Base-by-base conservation (phyloP, 2,113 vertebrate species). In the Actinemys pallida region DNA sequence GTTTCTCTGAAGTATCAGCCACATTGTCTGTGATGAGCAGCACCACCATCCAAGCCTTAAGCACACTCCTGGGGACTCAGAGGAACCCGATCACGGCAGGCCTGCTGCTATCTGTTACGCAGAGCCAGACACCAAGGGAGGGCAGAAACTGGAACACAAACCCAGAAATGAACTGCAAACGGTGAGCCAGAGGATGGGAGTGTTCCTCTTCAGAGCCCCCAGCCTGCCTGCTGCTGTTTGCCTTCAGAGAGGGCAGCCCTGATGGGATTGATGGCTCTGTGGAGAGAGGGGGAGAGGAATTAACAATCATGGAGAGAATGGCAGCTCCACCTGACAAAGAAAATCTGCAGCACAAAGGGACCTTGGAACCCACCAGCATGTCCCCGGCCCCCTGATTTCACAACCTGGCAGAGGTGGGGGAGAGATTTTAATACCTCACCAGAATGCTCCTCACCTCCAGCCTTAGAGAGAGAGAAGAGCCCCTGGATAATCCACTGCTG, bases 11-110 rank as follows among this genome's bases (percentile, higher is more conserved):
- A 94, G 65, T 97, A 94, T 94, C 96, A 97, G 98, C 98, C 98
- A 98, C 98, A 99, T 99, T 97, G 98, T 99, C 98, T 1, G 92
- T 95, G 96, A 96, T 90, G 96, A 98, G 94, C 91, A 96, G 98
- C 93, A 96, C 97, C 97, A 97, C 96, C 97, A 98, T 97, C 97
- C 98, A 97, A 98, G 97, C 97, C 93, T 96, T 90, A 97, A 98
- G 98, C 96, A 96, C 96, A 94, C 96, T 98, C 98, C 96, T 75
- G 96, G 95, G 95, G 95, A 56, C 91, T 97, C 95, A 97, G 92
- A 87, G 94, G 86, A 94, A 83, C 80, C 86, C 87, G 95, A 96
- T 97, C 50, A 83, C 1, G 10, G 81, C 88, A 35, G 83, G 72
- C 75, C 86, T 35, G 16, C 62, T 17, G 62, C 62, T 19, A 6